These are phyloP conservation scores for Lontra canadensis DNA, from an alignment of 2,113 vertebrate genomes.

Conservation along the genomic window DNA sequence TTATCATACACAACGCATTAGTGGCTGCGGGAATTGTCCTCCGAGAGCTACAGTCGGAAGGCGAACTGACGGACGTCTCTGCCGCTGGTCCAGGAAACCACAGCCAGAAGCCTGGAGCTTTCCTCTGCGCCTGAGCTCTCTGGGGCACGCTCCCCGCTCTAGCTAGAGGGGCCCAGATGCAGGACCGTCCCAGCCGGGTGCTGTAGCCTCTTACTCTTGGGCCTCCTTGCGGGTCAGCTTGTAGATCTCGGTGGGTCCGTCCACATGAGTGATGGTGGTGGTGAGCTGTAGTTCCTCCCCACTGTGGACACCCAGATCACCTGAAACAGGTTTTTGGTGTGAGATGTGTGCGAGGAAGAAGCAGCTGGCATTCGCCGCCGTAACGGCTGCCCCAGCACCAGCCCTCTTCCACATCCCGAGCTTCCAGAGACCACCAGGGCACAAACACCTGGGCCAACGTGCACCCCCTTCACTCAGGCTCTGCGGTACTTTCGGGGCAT, in stretches of 20 bases:
- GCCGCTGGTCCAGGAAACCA: constrained; percentile 42
- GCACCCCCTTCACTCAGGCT: neutral
- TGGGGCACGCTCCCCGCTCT: neutral
- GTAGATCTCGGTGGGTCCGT: constrained; percentile 95
- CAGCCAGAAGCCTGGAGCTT: constrained; percentile 17
- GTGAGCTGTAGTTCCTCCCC: constrained; percentile 96
- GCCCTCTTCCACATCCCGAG: neutral
- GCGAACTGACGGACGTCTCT: constrained; percentile 68
- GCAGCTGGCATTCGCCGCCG: neutral
- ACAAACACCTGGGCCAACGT: too few relatives aligned
- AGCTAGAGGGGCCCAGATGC: neutral
- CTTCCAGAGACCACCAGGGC: neutral
- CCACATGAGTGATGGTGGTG: constrained; percentile 96
- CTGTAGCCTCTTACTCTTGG: constrained; percentile 87
- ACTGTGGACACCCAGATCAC: constrained; percentile 88
- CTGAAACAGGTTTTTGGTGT: constrained; percentile 74
- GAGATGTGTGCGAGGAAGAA: neutral
- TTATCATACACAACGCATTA: constrained; percentile 19
- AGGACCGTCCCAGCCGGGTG: constrained; percentile 31
- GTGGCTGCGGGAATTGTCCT: constrained; percentile 66
- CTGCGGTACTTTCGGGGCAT: neutral
- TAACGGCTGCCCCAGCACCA: neutral
- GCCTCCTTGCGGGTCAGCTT: constrained; percentile 95
- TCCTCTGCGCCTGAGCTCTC: neutral
- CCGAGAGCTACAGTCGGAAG: constrained; percentile 74